Percentiles rank a stretch among this genome's conserved stretches.
Conservation (phyloP, 2,113 vertebrate genomes). For the Hippocampus abdominalis region DNA sequence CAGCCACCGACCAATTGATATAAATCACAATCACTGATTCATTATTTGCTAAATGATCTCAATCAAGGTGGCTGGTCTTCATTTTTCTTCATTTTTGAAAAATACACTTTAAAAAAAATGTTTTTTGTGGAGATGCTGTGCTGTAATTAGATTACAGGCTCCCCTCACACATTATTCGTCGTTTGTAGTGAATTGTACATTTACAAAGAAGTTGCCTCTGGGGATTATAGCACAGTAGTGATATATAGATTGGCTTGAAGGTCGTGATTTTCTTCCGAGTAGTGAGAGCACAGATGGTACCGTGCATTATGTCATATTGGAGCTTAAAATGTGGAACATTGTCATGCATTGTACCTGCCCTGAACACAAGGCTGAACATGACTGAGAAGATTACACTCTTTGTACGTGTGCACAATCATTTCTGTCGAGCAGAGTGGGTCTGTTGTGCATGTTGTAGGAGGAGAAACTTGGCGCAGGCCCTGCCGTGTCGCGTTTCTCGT, state of each 20-base stretch:
- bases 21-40: too few relatives aligned
- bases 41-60: too few relatives aligned
- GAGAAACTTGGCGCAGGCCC: neutral
- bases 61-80: too few relatives aligned
- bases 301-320: neutral
- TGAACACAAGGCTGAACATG: constrained; percentile 7
- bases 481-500: neutral
- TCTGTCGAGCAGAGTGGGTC: neutral
- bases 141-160: neutral
- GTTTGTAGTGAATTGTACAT: neutral
- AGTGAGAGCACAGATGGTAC: constrained; percentile 1
- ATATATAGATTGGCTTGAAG: neutral
- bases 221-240: neutral
- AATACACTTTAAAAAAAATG: too few relatives aligned
- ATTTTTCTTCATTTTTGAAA: too few relatives aligned
- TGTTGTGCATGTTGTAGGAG: neutral
- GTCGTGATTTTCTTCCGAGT: neutral
- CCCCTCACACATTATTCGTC: neutral
- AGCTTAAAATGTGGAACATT: constrained; percentile 13
- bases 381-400: constrained; percentile 18
- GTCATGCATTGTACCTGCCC: constrained; percentile 7
- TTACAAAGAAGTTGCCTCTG: neutral
- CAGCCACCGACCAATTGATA: too few relatives aligned
- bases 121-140: too few relatives aligned
- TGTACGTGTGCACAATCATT: constrained; percentile 14